phyloP scores from a whole-genome alignment of 2,797 vertebrate genomes.

The Tolypeutes matacus region DNA sequence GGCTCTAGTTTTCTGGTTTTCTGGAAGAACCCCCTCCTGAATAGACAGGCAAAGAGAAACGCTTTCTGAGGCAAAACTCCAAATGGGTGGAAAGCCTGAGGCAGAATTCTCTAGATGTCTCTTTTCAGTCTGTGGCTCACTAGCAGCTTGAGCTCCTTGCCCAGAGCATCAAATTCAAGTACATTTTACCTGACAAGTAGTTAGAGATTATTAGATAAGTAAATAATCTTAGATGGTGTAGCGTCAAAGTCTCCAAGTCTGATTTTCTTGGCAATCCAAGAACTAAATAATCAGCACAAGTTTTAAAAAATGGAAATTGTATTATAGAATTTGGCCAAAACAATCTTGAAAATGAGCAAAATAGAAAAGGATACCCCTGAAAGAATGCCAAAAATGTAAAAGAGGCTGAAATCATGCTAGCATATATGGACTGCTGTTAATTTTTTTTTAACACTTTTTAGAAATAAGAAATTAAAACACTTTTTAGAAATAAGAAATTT shows the following conservation, averaged over 20 bases:
- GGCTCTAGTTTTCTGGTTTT: neutral
- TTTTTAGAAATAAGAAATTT: constrained; percentile 43
- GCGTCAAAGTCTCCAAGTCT: neutral
- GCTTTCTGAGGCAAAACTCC: neutral
- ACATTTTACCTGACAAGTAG: neutral
- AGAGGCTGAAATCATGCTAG: neutral
- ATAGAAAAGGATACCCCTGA: neutral
- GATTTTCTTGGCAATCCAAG: neutral
- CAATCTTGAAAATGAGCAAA: neutral
- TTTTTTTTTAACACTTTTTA: constrained; percentile 2
- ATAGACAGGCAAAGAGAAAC: too few relatives aligned
- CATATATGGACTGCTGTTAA: neutral
- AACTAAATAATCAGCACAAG: constrained; percentile 10
- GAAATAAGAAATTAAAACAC: constrained; percentile 2
- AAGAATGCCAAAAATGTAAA: neutral
- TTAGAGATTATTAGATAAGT: neutral
- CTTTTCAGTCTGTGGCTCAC: neutral
- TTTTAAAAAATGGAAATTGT: constrained; percentile 24
- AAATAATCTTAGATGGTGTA: neutral
- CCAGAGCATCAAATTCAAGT: neutral
- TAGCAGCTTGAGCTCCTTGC: neutral
- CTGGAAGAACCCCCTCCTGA: neutral
- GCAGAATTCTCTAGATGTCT: neutral
- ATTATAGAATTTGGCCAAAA: neutral
- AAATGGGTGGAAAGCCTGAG: neutral